These are phyloP conservation scores for Pygocentrus nattereri DNA, from an alignment of 2,797 vertebrate genomes.

Conservation along the genomic window DNA sequence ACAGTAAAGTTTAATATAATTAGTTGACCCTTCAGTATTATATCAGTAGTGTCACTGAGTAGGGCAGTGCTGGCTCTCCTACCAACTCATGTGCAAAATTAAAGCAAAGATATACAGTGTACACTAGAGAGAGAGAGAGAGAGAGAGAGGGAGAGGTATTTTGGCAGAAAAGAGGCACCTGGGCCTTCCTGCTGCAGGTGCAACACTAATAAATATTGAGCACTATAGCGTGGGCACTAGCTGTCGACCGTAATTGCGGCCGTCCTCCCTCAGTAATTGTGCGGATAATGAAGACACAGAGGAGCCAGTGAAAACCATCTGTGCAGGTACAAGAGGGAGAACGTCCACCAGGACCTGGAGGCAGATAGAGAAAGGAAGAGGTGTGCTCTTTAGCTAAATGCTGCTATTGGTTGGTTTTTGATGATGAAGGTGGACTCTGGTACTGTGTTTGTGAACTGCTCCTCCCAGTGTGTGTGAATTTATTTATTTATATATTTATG, in stretches of 20 bases:
- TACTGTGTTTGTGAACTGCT: not conserved
- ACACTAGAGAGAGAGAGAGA: conserved; percentile 37
- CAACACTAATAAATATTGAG: conserved; percentile 75
- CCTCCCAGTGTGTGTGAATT: not conserved
- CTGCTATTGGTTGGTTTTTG: conserved; percentile 26
- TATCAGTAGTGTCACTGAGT: not conserved
- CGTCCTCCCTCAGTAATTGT: conserved; percentile 81
- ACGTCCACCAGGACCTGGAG: conserved; percentile 34
- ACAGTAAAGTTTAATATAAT: not conserved
- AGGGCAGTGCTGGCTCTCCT: not conserved
- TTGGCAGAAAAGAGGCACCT: conserved; percentile 57
- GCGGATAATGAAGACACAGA: conserved; percentile 82
- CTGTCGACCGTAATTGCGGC: conserved; percentile 77
- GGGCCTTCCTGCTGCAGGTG: conserved; percentile 70
- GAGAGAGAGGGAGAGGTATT: conserved; percentile 4
- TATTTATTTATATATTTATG: conserved; percentile 29
- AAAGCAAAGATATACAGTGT: conserved; percentile 13
- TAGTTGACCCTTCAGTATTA: not conserved
- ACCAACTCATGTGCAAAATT: not conserved
- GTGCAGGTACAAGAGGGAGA: conserved; percentile 68
- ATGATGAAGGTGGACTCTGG: not conserved
- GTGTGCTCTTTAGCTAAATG: conserved; percentile 29
- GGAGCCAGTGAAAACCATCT: conserved; percentile 79
- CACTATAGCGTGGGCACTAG: conserved; percentile 58
- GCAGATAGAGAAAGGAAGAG: conserved; percentile 16